Evolutionary conservation across 2,113 vertebrate species (phyloP).

Genomic region (Sorex araneus): DNA sequence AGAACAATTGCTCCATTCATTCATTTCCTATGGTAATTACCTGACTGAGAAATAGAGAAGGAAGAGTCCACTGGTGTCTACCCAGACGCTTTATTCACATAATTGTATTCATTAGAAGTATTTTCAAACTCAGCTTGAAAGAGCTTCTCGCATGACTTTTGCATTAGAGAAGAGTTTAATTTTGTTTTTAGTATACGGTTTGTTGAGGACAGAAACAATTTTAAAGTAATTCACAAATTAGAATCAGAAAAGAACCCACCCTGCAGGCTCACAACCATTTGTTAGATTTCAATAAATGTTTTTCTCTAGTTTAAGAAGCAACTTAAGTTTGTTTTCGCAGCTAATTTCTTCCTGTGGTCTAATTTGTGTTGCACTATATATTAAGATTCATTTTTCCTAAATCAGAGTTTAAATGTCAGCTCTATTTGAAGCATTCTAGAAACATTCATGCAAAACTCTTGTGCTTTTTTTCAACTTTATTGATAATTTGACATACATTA

Average conservation of each 20-base stretch:
- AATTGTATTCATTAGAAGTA: slow-evolving; percentile 73
- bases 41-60: neutral
- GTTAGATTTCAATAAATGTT: slow-evolving; percentile 53
- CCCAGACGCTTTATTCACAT: slow-evolving; percentile 33
- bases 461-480: neutral
- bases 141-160: slow-evolving; percentile 61
- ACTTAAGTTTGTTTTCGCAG: slow-evolving; percentile 29
- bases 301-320: slow-evolving; percentile 43
- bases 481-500: neutral
- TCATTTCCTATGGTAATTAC: slow-evolving; percentile 48
- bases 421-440: neutral
- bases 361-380: slow-evolving; percentile 41
- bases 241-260: slow-evolving; percentile 57
- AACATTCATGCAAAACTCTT: neutral
- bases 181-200: slow-evolving; percentile 58
- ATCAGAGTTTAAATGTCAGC: slow-evolving; percentile 51
- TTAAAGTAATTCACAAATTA: slow-evolving; percentile 69
- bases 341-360: slow-evolving; percentile 57
- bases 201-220: slow-evolving; percentile 53
- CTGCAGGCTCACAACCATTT: neutral
- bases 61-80: neutral
- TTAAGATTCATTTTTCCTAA: slow-evolving; percentile 24
- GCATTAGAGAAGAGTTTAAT: slow-evolving; percentile 59
- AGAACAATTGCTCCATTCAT: slow-evolving; percentile 58
- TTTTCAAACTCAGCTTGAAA: slow-evolving; percentile 71